Conservation (phyloP, 2,797 vertebrate species). For the Clamator glandarius region DNA sequence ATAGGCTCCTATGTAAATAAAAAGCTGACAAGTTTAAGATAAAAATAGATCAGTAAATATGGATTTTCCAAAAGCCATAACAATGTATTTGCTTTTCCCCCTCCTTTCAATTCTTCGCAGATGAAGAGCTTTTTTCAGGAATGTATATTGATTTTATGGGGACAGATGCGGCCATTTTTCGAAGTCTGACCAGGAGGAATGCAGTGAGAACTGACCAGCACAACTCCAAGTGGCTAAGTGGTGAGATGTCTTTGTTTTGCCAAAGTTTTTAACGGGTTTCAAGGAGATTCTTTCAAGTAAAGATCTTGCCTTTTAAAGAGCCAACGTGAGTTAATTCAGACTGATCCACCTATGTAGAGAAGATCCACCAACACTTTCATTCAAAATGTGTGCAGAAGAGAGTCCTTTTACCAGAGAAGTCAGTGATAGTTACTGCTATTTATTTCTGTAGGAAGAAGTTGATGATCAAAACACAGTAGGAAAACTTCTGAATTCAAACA, state of each 20-base stretch:
- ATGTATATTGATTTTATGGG: slow-evolving; percentile 99
- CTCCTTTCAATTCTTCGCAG: slow-evolving; percentile 71
- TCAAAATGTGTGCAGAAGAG: neutral
- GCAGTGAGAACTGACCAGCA: slow-evolving; percentile 96
- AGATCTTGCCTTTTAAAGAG: neutral
- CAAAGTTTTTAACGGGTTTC: neutral
- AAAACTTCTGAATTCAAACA: neutral
- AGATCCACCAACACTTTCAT: neutral
- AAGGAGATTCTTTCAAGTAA: neutral
- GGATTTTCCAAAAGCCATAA: neutral
- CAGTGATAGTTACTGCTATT: neutral
- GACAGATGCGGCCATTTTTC: slow-evolving; percentile 96
- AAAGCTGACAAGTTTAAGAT: neutral
- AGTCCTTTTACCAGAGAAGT: neutral
- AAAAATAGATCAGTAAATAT: neutral
- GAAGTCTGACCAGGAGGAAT: slow-evolving; percentile 93
- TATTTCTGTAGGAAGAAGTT: neutral
- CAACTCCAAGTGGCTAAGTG: slow-evolving; percentile 98
- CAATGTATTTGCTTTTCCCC: neutral
- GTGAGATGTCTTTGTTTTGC: slow-evolving; percentile 75
- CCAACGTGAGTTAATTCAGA: neutral
- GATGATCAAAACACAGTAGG: neutral
- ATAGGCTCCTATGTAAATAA: neutral
- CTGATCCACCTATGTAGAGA: neutral
- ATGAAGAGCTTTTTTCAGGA: slow-evolving; percentile 97